Evolutionary conservation across 2,797 vertebrate species (phyloP), one percentile per base, ranked within the genome.

Genomic region (Chelon auratus): DNA sequence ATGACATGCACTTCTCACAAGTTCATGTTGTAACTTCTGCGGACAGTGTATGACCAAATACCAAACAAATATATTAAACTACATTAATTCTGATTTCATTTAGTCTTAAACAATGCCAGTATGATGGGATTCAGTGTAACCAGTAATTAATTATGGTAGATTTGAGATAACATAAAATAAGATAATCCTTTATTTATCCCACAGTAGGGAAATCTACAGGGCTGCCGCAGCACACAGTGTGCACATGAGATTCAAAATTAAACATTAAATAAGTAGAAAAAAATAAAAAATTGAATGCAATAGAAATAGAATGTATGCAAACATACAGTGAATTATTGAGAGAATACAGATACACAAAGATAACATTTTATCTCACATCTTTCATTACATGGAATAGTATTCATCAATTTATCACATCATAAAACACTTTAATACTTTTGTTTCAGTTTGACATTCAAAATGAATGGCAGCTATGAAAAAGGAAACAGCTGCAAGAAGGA

Each of bases 401-500:
- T 52, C 40, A 58, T 36, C 10, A 50, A 2, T 9, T 17, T 42
- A 4, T 51, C 22, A 52, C n/a, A 43, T 71, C 8, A 54, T 48
- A 57, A 70, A 69, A 45, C 36, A 45, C 0, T 15, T 15, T 36
- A 15, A 22, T 18, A 15, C 3, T 17, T n/a, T 39, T 30, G 52
- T 26, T 60, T 52, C 12, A 47, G 20, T 50, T 3, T 17, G 9
- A 43, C 3, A 22, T 63, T 62, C 4, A 20, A 48, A 70, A 33
- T 68, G 13, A 58, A 26, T 62, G 10, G 9, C 50, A 62, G 47
- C 24, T 14, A 22, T 39, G 1, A 43, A 40, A 59, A 53, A 8
- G 18, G 7, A 51, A 71, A 60, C 53, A 79, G 45, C n/a, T 75
- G 62, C 14, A 47, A 20, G 17, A 72, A 66, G 53, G 39, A 76